Evolutionary conservation across 2,113 vertebrate species (phyloP).

Genomic region (Polypterus senegalus): DNA sequence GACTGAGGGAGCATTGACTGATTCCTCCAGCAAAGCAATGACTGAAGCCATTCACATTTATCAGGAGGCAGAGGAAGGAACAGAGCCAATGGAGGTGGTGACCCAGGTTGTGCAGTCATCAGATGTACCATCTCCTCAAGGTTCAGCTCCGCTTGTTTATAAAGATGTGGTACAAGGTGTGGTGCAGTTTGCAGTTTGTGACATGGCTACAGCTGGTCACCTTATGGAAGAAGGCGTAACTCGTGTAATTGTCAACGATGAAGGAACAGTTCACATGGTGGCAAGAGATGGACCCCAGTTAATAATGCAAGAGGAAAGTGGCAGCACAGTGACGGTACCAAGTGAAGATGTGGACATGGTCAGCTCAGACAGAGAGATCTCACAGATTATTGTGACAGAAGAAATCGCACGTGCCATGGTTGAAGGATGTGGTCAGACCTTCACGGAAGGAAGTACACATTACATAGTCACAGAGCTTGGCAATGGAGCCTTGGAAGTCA

Average conservation of each 20-base stretch:
- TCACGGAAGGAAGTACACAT: conserved; percentile 64
- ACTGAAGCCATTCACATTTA: conserved; percentile 40
- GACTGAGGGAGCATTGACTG: conserved; percentile 25
- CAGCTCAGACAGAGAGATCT: conserved; percentile 45
- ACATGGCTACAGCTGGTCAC: conserved; percentile 57
- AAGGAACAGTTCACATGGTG: conserved; percentile 68
- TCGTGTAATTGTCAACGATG: conserved; percentile 84
- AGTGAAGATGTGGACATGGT: conserved; percentile 43
- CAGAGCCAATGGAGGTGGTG: conserved; percentile 45
- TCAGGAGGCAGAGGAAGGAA: conserved; percentile 41
- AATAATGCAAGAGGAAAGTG: conserved; percentile 53
- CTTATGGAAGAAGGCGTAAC: conserved; percentile 81
- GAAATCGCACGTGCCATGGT: conserved; percentile 60
- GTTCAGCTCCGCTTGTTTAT: conserved; percentile 45
- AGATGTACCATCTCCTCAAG: conserved; percentile 37
- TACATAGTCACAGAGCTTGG: conserved; percentile 90
- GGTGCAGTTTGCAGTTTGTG: conserved; percentile 73
- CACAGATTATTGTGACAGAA: conserved; percentile 58
- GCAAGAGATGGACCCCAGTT: conserved; percentile 53
- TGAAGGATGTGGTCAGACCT: conserved; percentile 30
- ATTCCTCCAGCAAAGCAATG: conserved; percentile 16
- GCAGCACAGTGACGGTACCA: conserved; percentile 34
- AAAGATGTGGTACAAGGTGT: conserved; percentile 78
- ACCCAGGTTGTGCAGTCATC: conserved; percentile 48
- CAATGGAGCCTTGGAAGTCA: conserved; percentile 57